phyloP scores from a whole-genome alignment of 2,113 vertebrate genomes.

The Heptranchias perlo region DNA sequence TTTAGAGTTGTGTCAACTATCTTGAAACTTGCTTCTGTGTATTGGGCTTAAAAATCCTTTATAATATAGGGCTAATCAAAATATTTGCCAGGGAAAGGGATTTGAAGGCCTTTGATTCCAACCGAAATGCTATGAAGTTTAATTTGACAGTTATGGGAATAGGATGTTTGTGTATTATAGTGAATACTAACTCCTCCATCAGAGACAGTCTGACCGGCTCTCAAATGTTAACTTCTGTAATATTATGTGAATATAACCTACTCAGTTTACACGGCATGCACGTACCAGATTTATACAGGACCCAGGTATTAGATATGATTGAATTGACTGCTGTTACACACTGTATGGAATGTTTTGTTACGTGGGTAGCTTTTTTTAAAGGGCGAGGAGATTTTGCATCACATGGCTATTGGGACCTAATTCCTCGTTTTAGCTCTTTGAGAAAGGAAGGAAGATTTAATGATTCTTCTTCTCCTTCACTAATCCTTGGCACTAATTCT shows the following conservation, averaged over 20 bases:
- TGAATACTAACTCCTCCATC: neutral
- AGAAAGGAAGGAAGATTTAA: neutral
- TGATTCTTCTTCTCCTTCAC: neutral
- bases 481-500: constrained; percentile 25
- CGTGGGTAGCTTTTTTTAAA: neutral
- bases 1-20: neutral
- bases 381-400: neutral
- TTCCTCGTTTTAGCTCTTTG: neutral
- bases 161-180: neutral
- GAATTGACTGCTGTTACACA: neutral
- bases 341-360: neutral
- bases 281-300: neutral
- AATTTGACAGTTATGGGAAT: neutral
- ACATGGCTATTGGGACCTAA: neutral
- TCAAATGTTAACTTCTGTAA: neutral
- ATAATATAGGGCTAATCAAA: neutral
- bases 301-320: neutral
- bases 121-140: neutral
- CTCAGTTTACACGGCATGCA: neutral
- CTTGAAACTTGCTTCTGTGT: neutral
- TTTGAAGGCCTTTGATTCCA: neutral
- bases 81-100: neutral
- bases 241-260: neutral
- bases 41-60: neutral
- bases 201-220: neutral